These are phyloP conservation scores for Arenaria interpres DNA, from an alignment of 2,113 vertebrate genomes.

Conservation along the genomic window DNA sequence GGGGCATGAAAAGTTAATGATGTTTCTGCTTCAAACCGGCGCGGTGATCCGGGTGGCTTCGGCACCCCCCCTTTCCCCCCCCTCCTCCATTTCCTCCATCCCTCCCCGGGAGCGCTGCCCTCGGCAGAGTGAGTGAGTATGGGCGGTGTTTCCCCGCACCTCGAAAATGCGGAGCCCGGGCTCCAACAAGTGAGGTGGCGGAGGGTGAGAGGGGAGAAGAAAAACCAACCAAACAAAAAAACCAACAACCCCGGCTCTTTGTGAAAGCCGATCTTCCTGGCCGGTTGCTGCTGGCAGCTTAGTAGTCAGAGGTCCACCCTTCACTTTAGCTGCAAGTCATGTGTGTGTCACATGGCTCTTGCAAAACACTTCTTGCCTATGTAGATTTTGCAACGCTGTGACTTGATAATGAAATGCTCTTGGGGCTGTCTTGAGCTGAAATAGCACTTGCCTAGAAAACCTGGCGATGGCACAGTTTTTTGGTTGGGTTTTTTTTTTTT, in stretches of 20 bases:
- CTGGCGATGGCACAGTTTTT: neutral
- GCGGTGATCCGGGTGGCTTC: neutral
- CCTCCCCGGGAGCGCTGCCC: neutral
- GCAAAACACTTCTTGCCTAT: constrained; percentile 77
- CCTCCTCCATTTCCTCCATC: neutral
- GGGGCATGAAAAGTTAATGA: constrained; percentile 31
- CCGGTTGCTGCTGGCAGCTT: neutral
- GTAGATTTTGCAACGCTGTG: constrained; percentile 77
- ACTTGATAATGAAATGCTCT: constrained; percentile 45
- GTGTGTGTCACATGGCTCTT: constrained; percentile 92
- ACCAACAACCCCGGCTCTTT: neutral
- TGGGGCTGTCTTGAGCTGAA: neutral
- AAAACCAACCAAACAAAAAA: neutral
- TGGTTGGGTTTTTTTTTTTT: neutral
- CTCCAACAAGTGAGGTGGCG: neutral
- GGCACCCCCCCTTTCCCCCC: neutral
- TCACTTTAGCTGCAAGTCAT: constrained; percentile 82
- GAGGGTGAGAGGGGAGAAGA: neutral
- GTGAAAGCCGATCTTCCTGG: neutral
- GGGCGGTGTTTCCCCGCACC: neutral
- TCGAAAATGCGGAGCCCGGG: neutral
- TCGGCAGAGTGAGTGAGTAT: neutral
- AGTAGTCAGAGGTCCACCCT: constrained; percentile 55
- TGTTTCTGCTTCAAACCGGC: neutral
- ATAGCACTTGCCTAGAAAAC: neutral